A percentile compares a stretch with the other conserved stretches of the same genome.
Evolutionary conservation across 2,888 invertebrate species (phyloP).

Genomic region (Macrosoma leucophasiata): DNA sequence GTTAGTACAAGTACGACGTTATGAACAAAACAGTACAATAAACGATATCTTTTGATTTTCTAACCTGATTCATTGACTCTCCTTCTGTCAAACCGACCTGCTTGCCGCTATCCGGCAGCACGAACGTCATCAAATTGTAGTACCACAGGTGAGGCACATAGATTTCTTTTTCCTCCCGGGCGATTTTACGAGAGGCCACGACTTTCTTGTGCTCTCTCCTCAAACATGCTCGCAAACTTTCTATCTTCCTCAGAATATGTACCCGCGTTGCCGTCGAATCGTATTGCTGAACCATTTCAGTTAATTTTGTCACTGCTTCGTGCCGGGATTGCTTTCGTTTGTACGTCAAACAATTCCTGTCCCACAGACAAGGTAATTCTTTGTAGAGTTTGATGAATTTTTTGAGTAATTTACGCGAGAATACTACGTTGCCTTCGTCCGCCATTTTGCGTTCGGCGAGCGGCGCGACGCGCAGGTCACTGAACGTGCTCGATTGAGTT

Average conservation of each 20-base stretch:
- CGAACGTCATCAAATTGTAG: conserved; percentile 49
- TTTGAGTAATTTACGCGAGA: conserved; percentile 51
- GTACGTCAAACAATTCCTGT: conserved; percentile 41
- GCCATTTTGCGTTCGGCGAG: conserved; percentile 47
- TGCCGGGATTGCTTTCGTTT: conserved; percentile 49
- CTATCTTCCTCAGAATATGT: conserved; percentile 59
- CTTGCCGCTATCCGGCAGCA: conserved; percentile 35
- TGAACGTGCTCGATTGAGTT: conserved; percentile 26
- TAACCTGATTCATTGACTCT: too few species aligned
- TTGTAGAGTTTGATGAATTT: conserved; percentile 50
- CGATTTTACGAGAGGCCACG: conserved; percentile 38
- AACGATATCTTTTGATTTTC: too few species aligned
- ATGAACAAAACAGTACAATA: too few species aligned
- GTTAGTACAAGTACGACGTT: too few species aligned
- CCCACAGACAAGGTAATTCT: conserved; percentile 53
- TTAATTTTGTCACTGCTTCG: conserved; percentile 50
- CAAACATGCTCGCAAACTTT: conserved; percentile 61
- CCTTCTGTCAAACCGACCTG: too few species aligned
- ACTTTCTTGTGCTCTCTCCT: conserved; percentile 54
- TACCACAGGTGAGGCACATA: conserved; percentile 59
- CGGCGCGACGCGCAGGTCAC: conserved; percentile 58
- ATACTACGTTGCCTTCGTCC: conserved; percentile 38
- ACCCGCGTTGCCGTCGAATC: conserved; percentile 55
- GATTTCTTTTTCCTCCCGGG: conserved; percentile 38
- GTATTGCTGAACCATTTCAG: conserved; percentile 49